Evolutionary conservation across 2,888 invertebrate genomes (phyloP).

Genomic region (Sarcophaga subvicina): DNA sequence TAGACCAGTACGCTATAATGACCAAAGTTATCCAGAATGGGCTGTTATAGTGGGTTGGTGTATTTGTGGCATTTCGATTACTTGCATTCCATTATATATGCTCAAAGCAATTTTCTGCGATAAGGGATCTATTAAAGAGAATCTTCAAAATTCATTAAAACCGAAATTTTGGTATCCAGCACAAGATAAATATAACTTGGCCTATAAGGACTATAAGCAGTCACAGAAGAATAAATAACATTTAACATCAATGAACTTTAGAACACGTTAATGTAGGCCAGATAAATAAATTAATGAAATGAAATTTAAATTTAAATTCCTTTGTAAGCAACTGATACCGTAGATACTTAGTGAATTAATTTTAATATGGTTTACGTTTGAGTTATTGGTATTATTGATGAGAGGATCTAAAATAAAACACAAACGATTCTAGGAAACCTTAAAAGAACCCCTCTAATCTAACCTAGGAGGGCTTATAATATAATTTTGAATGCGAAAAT

Average conservation of each 20-base stretch:
- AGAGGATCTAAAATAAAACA: too few relatives aligned
- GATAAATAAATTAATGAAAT: neutral
- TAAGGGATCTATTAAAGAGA: conserved; percentile 76
- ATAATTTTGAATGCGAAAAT: too few relatives aligned
- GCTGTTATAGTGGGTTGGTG: conserved; percentile 85
- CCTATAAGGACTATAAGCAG: conserved; percentile 73
- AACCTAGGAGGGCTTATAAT: too few relatives aligned
- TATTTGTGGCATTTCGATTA: conserved; percentile 87
- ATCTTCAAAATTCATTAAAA: conserved; percentile 79
- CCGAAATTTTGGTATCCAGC: conserved; percentile 85
- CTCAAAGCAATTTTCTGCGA: conserved; percentile 83
- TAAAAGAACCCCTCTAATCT: too few relatives aligned
- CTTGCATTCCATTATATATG: conserved; percentile 88
- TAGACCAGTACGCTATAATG: conserved; percentile 83
- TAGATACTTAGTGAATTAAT: too few relatives aligned
- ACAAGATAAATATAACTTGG: conserved; percentile 72
- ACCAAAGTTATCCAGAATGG: conserved; percentile 84
- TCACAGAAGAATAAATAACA: conserved; percentile 70
- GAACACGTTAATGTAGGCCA: conserved; percentile 55
- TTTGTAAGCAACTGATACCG: too few relatives aligned
- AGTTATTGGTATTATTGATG: too few relatives aligned
- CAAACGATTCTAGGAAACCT: too few relatives aligned
- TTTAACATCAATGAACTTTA: conserved; percentile 58
- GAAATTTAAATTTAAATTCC: too few relatives aligned
- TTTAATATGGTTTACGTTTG: too few relatives aligned